These are phyloP conservation scores for Numenius phaeopus DNA, from an alignment of 2,797 vertebrate species.

Conservation along the genomic window DNA sequence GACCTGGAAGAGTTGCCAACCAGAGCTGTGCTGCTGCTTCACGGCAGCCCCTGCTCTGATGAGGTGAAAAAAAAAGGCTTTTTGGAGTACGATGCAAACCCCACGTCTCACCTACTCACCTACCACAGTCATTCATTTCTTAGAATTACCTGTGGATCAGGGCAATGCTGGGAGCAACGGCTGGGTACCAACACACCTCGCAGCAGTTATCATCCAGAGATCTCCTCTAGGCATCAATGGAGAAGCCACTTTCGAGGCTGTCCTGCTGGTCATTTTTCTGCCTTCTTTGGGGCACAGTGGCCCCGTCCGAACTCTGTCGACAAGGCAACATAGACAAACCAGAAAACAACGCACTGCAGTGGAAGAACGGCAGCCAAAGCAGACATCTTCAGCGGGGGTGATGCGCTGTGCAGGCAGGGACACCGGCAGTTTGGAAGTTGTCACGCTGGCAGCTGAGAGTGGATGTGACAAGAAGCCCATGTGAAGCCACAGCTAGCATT, in stretches of 20 bases:
- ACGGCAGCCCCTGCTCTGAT: neutral
- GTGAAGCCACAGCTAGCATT: neutral
- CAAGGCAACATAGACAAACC: neutral
- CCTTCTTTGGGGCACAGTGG: neutral
- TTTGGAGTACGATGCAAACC: neutral
- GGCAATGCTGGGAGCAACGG: neutral
- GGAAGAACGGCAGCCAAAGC: neutral
- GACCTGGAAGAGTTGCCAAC: neutral
- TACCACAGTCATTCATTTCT: neutral
- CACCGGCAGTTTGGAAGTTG: neutral
- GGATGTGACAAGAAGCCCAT: neutral
- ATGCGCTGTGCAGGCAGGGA: neutral
- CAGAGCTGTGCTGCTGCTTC: neutral
- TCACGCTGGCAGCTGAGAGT: neutral
- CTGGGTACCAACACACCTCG: neutral
- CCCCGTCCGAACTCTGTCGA: accelerated
- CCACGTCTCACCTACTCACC: neutral
- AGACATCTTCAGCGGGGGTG: neutral
- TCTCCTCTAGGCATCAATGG: accelerated
- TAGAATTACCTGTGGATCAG: neutral
- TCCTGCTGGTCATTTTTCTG: neutral
- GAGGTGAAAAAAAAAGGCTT: neutral
- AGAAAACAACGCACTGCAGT: accelerated
- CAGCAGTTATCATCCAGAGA: neutral
- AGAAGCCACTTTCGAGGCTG: neutral